phyloP scores from a whole-genome alignment of 2,113 vertebrate species.

The Astatoreochromis straeleni region DNA sequence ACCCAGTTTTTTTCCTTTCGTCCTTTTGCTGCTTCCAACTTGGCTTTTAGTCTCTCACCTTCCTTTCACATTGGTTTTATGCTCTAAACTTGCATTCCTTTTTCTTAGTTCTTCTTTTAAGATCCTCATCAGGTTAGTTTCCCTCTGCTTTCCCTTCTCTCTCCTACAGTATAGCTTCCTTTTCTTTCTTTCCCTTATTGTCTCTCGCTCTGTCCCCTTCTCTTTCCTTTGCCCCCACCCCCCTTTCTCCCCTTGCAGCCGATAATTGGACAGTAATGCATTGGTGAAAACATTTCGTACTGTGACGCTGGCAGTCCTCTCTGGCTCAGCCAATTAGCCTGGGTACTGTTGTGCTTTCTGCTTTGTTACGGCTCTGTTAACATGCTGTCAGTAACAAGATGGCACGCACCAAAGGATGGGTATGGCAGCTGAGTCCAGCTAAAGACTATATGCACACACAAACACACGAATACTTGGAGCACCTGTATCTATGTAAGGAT shows the following conservation, averaged over 20 bases:
- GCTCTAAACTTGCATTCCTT: background rate
- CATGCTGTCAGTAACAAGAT: conserved; percentile 39
- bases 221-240: background rate
- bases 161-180: background rate
- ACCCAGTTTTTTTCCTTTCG: background rate
- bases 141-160: background rate
- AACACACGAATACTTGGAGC: background rate
- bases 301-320: conserved; percentile 26
- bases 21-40: background rate
- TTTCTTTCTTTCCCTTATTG: background rate
- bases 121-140: background rate
- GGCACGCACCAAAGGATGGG: conserved; percentile 21
- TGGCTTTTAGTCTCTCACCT: background rate
- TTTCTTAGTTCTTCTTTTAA: background rate
- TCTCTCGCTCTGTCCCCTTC: background rate
- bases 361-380: conserved; percentile 50
- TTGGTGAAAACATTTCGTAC: conserved; percentile 43
- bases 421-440: conserved; percentile 30
- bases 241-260: background rate
- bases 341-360: conserved; percentile 35
- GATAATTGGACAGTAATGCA: conserved; percentile 51
- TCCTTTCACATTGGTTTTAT: background rate
- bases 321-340: conserved; percentile 57
- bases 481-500: conserved; percentile 1
- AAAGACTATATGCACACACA: background rate